Evolutionary conservation across 2,113 vertebrate species (phyloP).

Genomic region (Actenoides hombroni): DNA sequence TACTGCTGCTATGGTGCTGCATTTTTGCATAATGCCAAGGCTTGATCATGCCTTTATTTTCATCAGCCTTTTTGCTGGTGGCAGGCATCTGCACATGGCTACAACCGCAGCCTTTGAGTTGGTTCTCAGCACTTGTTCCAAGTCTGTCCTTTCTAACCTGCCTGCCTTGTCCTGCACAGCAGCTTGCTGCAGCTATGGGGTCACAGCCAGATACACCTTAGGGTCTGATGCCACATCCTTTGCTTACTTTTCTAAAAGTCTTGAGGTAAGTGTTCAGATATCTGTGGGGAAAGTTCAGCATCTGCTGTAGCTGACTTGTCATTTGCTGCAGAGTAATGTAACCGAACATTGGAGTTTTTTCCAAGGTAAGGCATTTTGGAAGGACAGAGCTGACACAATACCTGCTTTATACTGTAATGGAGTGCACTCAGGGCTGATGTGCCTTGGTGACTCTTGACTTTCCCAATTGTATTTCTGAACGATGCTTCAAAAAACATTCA

Average conservation of each 20-base stretch:
- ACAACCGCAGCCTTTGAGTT: fast-evolving
- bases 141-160: fast-evolving
- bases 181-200: neutral
- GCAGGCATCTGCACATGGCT: neutral
- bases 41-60: neutral
- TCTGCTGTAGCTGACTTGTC: neutral
- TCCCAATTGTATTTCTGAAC: neutral
- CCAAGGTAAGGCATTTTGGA: neutral
- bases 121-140: neutral
- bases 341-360: neutral
- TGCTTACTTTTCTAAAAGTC: neutral
- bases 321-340: neutral
- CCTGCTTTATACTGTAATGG: neutral
- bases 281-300: neutral
- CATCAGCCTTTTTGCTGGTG: neutral
- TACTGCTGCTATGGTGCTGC: neutral
- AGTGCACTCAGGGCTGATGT: fast-evolving
- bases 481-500: neutral
- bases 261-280: neutral
- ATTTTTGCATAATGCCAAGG: neutral
- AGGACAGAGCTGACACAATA: neutral
- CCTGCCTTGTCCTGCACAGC: neutral
- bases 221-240: neutral
- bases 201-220: neutral
- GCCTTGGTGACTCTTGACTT: neutral